Evolutionary conservation across 2,797 vertebrate species (phyloP).

Genomic region (Galaxias olidus): DNA sequence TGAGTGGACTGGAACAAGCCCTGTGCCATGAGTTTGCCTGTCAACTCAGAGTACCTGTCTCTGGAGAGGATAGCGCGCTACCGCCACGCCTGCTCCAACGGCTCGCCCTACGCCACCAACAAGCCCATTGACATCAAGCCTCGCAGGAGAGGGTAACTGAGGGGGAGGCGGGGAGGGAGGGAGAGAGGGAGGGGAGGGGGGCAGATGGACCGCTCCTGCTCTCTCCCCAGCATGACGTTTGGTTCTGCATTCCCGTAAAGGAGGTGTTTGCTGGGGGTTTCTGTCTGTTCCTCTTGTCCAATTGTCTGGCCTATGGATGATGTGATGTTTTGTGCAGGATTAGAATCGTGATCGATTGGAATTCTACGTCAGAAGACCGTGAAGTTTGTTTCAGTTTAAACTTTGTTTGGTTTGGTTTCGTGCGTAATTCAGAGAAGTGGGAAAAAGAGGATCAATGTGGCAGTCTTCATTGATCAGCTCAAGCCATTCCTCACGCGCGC

Average conservation of each 20-base stretch:
- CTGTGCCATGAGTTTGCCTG: constrained; percentile 84
- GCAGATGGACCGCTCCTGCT: neutral
- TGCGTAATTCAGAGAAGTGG: too few relatives aligned
- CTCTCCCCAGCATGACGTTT: too few relatives aligned
- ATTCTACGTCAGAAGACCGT: neutral
- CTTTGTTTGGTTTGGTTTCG: too few relatives aligned
- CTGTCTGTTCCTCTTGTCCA: too few relatives aligned
- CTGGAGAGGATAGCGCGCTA: constrained; percentile 86
- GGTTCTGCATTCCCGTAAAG: too few relatives aligned
- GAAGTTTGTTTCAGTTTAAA: neutral
- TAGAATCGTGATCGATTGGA: too few relatives aligned
- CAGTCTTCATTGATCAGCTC: constrained; percentile 34
- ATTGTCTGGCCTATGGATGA: too few relatives aligned
- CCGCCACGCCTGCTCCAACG: constrained; percentile 82
- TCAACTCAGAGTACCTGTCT: constrained; percentile 83
- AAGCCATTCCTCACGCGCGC: constrained; percentile 3
- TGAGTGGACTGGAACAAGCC: constrained; percentile 39
- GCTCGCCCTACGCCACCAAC: constrained; percentile 90
- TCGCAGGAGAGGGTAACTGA: constrained; percentile 85
- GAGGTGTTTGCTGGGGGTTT: too few relatives aligned
- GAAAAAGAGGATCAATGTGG: neutral
- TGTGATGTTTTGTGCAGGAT: too few relatives aligned
- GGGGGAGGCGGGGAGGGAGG: neutral
- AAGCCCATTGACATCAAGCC: constrained; percentile 96
- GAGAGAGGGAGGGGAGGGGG: neutral